Evolutionary conservation across 2,888 invertebrate genomes (phyloP).

Genomic region (Xiphydria camelus): DNA sequence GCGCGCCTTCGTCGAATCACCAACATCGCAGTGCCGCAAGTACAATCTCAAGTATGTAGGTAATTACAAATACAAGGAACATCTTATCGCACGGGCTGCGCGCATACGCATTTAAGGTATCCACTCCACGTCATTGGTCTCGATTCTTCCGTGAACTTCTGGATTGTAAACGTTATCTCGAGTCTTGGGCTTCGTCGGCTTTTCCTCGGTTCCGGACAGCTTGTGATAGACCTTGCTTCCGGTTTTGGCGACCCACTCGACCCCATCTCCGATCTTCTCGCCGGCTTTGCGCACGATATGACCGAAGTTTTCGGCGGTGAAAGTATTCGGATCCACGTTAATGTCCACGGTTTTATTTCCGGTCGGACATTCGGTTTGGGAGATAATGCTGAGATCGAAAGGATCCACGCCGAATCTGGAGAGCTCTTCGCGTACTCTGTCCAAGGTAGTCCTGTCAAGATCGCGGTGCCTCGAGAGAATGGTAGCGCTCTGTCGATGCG

Average conservation of each 20-base stretch:
- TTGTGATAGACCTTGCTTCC: slow-evolving; percentile 74
- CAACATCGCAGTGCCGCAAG: too few species aligned
- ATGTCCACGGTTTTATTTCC: slow-evolving; percentile 66
- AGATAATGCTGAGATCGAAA: slow-evolving; percentile 74
- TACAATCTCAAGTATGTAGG: too few species aligned
- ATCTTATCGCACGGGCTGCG: too few species aligned
- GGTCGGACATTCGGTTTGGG: slow-evolving; percentile 71
- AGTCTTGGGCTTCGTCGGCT: slow-evolving; percentile 7
- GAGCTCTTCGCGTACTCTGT: slow-evolving; percentile 71
- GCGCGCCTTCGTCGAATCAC: too few species aligned
- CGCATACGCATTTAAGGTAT: slow-evolving; percentile 44
- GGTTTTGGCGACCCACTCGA: slow-evolving; percentile 71
- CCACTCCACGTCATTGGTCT: slow-evolving; percentile 56
- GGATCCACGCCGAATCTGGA: slow-evolving; percentile 73
- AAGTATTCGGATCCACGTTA: slow-evolving; percentile 75
- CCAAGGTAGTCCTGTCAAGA: slow-evolving; percentile 71
- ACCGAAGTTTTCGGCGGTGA: slow-evolving; percentile 74
- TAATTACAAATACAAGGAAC: too few species aligned
- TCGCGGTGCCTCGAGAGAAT: slow-evolving; percentile 77
- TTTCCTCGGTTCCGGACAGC: slow-evolving; percentile 54
- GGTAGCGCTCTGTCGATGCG: slow-evolving; percentile 77
- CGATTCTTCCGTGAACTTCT: slow-evolving; percentile 31
- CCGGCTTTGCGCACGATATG: slow-evolving; percentile 74
- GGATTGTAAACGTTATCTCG: not conserved
- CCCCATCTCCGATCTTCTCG: slow-evolving; percentile 71